Conservation (phyloP, 2,888 invertebrate species). For the Sinhomidia bicolor region DNA sequence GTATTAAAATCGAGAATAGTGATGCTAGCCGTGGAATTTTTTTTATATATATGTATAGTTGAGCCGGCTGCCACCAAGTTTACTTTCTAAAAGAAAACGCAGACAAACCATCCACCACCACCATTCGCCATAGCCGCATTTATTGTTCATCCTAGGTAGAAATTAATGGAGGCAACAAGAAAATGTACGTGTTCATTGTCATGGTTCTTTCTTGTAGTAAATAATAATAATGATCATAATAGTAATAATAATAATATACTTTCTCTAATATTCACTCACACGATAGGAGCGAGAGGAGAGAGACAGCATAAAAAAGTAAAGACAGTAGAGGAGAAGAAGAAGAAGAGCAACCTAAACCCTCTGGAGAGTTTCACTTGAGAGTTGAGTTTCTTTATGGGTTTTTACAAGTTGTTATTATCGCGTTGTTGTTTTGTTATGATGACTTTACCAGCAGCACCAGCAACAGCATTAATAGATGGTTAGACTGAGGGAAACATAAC, state of each 20-base stretch:
- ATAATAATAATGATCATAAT: slow-evolving; percentile 26
- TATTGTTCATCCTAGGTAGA: slow-evolving; percentile 19
- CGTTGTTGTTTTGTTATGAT: no score
- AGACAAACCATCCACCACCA: slow-evolving; percentile 3
- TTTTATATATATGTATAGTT: no score
- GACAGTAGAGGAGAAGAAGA: no score
- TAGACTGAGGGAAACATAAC: slow-evolving; percentile 27
- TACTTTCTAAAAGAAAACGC: slow-evolving; percentile 68
- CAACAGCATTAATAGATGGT: no score
- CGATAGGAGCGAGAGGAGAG: neutral
- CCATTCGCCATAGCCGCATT: no score
- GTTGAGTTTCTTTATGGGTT: slow-evolving; percentile 3
- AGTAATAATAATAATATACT: slow-evolving; percentile 41
- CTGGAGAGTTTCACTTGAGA: neutral
- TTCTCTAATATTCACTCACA: slow-evolving; percentile 27
- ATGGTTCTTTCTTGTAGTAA: slow-evolving; percentile 31
- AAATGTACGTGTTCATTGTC: neutral
- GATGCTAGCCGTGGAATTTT: no score
- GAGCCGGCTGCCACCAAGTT: slow-evolving; percentile 60
- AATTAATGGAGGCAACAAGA: slow-evolving; percentile 2
- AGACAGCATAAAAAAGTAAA: no score
- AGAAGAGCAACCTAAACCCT: neutral
- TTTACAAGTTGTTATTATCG: neutral
- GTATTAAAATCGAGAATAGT: no score
- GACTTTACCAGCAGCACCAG: no score